Percentiles rank a stretch among this genome's conserved stretches.
These are phyloP conservation scores for Vombatus ursinus DNA, from an alignment of 2,113 vertebrate genomes.

Conservation along the genomic window DNA sequence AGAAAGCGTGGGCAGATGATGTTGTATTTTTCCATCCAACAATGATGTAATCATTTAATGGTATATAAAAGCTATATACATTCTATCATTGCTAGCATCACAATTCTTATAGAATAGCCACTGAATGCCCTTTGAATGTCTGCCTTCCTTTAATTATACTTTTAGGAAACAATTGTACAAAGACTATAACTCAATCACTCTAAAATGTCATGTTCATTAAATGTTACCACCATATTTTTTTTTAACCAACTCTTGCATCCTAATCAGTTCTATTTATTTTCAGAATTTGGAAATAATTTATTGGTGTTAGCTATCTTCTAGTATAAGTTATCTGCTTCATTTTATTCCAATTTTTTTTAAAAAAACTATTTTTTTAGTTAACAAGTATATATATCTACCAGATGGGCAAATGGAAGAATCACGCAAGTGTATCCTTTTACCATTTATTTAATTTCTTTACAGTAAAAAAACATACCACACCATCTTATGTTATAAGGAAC, in stretches of 20 bases:
- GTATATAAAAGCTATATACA: not conserved
- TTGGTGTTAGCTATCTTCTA: not conserved
- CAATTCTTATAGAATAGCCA: not conserved
- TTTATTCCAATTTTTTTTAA: not conserved
- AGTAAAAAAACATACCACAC: conserved; percentile 42
- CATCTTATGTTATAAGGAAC: conserved; percentile 63
- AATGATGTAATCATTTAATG: not conserved
- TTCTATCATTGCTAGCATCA: not conserved
- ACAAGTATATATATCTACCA: conserved; percentile 54
- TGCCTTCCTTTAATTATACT: not conserved
- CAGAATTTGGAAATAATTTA: conserved; percentile 20
- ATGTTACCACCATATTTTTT: not conserved
- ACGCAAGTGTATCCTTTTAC: conserved; percentile 58
- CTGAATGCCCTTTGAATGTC: not conserved
- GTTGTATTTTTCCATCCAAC: not conserved
- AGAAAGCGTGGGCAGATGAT: not conserved
- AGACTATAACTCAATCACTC: not conserved
- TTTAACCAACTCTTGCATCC: not conserved
- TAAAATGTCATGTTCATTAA: not conserved
- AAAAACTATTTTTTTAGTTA: conserved; percentile 38
- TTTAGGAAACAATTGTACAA: not conserved
- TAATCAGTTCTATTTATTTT: not conserved
- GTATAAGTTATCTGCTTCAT: not conserved
- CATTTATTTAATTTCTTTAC: conserved; percentile 64
- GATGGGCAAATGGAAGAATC: conserved; percentile 57